Percentiles rank a stretch among this genome's conserved stretches.
These are phyloP conservation scores for Cavia aperea DNA, from an alignment of 2,113 vertebrate genomes.

Conservation along the genomic window DNA sequence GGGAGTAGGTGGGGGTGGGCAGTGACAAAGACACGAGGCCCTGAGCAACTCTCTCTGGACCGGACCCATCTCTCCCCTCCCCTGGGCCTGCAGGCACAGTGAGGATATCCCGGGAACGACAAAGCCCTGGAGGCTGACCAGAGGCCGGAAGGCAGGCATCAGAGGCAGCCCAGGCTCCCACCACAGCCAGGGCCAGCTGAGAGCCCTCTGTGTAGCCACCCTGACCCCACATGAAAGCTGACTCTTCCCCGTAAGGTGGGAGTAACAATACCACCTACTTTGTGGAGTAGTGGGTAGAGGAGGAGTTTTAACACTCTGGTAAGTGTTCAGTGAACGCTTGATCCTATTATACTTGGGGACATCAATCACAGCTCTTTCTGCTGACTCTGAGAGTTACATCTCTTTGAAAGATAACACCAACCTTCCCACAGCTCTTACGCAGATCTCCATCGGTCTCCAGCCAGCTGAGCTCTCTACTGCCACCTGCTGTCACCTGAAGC, in stretches of 20 bases:
- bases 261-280: not conserved
- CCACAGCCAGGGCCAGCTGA: not conserved
- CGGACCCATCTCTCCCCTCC: not conserved
- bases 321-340: not conserved
- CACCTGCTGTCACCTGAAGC: constrained; percentile 16
- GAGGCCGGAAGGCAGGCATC: not conserved
- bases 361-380: not conserved
- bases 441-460: not conserved
- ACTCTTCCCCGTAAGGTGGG: not conserved
- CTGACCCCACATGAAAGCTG: no score
- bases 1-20: not conserved
- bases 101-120: not conserved
- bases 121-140: not conserved
- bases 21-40: not conserved
- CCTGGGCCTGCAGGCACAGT: not conserved
- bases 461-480: not conserved
- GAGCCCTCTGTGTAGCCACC: not conserved
- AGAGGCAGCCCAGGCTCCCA: not conserved
- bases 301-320: not conserved
- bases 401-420: not conserved
- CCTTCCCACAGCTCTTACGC: no score
- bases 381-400: not conserved
- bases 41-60: no score
- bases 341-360: not conserved
- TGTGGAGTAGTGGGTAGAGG: not conserved